Evolutionary conservation across 2,113 vertebrate genomes (phyloP), one percentile per base, ranked within the genome.

Genomic region (Apteryx mantelli): DNA sequence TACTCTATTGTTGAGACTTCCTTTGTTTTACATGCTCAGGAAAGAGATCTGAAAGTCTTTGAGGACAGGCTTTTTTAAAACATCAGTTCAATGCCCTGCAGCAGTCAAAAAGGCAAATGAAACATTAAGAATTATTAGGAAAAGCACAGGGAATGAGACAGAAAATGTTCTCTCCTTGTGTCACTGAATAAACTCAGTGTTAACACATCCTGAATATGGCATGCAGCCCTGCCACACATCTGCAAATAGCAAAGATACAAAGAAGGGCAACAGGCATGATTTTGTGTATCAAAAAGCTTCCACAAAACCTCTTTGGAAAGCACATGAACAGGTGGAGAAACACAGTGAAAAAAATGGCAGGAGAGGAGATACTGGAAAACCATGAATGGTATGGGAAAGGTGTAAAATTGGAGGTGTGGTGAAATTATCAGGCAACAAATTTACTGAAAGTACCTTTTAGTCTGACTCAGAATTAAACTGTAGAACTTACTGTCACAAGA

Each of bases 1-100:
- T 86, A 81, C 42, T 92, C 84, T 88, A 74, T 77, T 95, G 89
- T 93, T 94, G 66, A 78, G 85, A 88, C 40, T 86, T 81, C 22
- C 7, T 86, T 91, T 96, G 40, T 86, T 95, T 90, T 74, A 74
- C 70, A 77, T 64, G 82, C 60, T 80, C 66, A 86, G 82, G 58
- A 90, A 95, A 95, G 42, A 87, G 74, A 64, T 46, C 52, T 68
- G 71, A 79, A 87, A 95, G 50, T 86, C 4, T 0, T 24, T 60
- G 85, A 80, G 53, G 66, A 88, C 36, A 88, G 34, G 13, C 18
- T 25, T 86, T 70, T 83, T 68, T 73, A 84, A 81, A 93, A 89
- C 24, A 5, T 58, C 63, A 50, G 38, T 93, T 88, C 78, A 76
- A 36, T 85, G 89, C 78, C 89, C 78, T 93, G 82, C 24, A 91